Evolutionary conservation across 2,888 invertebrate species (phyloP).

Genomic region (Luffia ferchaultella): DNA sequence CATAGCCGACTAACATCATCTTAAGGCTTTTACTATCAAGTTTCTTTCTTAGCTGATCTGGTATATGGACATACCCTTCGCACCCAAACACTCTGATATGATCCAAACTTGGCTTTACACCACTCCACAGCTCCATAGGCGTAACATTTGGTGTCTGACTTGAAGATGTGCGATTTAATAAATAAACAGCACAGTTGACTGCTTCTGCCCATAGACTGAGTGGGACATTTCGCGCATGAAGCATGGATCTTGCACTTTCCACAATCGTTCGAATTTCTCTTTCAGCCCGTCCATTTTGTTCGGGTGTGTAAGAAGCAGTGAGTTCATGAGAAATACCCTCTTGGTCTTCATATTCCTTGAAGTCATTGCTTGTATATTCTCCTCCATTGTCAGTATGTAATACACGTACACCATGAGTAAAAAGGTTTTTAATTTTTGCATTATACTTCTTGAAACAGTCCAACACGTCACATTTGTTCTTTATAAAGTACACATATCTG

Average conservation of each 20-base stretch:
- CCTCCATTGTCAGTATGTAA: neutral
- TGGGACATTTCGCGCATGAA: neutral
- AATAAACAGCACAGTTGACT: neutral
- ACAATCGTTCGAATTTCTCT: conserved; percentile 1
- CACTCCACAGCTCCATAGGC: conserved; percentile 3
- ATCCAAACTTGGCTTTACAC: conserved; percentile 1
- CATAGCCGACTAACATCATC: neutral
- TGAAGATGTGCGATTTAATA: conserved; percentile 1
- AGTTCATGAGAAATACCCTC: neutral
- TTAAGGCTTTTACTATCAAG: neutral
- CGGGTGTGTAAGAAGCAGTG: neutral
- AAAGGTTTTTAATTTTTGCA: neutral
- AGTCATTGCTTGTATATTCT: neutral
- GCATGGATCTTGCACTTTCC: conserved; percentile 2
- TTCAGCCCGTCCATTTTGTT: neutral
- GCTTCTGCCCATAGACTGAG: neutral
- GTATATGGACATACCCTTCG: conserved; percentile 9
- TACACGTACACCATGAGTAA: neutral
- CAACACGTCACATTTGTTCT: neutral
- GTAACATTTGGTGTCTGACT: neutral
- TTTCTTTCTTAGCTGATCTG: conserved; percentile 5
- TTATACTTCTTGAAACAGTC: neutral
- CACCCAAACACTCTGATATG: conserved; percentile 6
- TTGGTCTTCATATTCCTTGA: neutral
- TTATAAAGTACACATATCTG: neutral